Evolutionary conservation across 2,797 vertebrate species (phyloP).

Genomic region (Graptemys geographica): DNA sequence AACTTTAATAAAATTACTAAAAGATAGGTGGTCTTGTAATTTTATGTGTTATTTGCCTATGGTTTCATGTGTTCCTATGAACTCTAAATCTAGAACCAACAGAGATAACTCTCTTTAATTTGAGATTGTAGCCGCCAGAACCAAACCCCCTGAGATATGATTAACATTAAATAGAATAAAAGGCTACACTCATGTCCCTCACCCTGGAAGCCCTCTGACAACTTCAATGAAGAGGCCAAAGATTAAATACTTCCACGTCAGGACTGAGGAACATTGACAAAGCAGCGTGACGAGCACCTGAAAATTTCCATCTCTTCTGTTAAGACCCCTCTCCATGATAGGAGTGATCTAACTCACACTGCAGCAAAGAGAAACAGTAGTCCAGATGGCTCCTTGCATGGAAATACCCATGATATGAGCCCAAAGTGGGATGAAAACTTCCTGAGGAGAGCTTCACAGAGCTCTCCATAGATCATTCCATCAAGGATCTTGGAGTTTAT

Average conservation of each 20-base stretch:
- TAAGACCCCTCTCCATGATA: background rate
- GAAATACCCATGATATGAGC: background rate
- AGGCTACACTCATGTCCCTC: too few species aligned
- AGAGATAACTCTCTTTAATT: too few species aligned
- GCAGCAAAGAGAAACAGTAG: background rate
- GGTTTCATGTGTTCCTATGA: too few species aligned
- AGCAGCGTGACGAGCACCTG: background rate
- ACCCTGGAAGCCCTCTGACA: background rate
- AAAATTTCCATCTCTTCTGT: background rate
- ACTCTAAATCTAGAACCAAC: too few species aligned
- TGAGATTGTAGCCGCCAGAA: too few species aligned
- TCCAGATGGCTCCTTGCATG: background rate
- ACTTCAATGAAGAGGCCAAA: background rate
- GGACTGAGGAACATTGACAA: background rate
- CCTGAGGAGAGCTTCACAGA: background rate
- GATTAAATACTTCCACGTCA: background rate
- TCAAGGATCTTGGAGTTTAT: background rate
- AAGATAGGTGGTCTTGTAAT: too few species aligned
- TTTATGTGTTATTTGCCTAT: too few species aligned
- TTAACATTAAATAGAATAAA: too few species aligned
- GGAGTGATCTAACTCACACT: background rate
- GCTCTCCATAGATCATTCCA: background rate
- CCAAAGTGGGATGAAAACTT: background rate
- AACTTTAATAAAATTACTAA: too few species aligned
- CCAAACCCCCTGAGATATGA: too few species aligned